Evolutionary conservation across 2,888 invertebrate genomes (phyloP), one percentile per base, ranked within the genome.

Genomic region (Eupithecia vulgata): DNA sequence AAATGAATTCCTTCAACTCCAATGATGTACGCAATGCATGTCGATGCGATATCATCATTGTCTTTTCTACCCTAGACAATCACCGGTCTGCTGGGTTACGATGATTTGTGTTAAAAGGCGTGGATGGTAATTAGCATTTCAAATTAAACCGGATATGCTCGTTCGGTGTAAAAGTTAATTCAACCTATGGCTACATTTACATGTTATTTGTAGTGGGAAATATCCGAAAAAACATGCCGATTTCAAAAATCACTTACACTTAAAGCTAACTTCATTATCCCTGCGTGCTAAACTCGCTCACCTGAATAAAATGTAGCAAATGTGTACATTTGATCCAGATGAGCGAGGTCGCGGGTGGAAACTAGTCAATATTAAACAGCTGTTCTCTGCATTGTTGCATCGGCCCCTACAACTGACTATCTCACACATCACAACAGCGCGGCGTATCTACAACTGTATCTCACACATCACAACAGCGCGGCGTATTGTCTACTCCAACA

Each of bases 401-500:
- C 59, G 64, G 57, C 62, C 67, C 73, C n/a, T 67, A 74, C 68
- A 68, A 34, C 70, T 68, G 73, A n/a, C n/a, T 74, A 75, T 70
- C 1, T 4, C 67, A 74, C 77, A 75, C n/a, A n/a, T n/a, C n/a
- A n/a, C 57, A 75, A 79, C 69, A 75, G 3, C 10, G 21, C 42
- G 42, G 48, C 52, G 70, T 67, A 77, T 80, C n/a, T 67, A 74
- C 68, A 68, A 34, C 70, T 68, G 73, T 74, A 75, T 70, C 1
- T 4, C 67, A 74, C 77, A 75, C 57, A 75, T 78, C 69, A 75
- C 57, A 75, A 79, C 69, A 75, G 3, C 10, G 21, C 42, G 42
- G 48, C 52, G 70, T 67, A 77, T 80, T 79, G 80, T 80, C 65
- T 76, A 52, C 35, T 21, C 59, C 72, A 70, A 76, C 74, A 76